Evolutionary conservation across 2,113 vertebrate genomes (phyloP).

Genomic region (Chionomys nivalis): DNA sequence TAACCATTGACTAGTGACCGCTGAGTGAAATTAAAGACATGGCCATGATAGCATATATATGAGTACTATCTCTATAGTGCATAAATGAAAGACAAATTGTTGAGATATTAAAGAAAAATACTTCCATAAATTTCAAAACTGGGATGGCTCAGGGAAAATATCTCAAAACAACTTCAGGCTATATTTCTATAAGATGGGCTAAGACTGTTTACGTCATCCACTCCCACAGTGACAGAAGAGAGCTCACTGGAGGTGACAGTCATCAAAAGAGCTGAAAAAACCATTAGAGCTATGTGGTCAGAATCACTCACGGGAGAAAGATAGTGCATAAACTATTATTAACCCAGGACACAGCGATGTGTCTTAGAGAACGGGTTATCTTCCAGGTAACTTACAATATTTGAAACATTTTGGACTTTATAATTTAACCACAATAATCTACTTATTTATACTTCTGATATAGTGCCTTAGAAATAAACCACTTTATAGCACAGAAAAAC

Average conservation of each 20-base stretch:
- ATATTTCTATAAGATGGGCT: conserved; percentile 9
- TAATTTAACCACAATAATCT: neutral
- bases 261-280: conserved; percentile 57
- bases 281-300: conserved; percentile 57
- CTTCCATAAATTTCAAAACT: neutral
- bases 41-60: conserved; percentile 32
- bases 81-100: neutral
- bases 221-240: conserved; percentile 46
- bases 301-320: conserved; percentile 28
- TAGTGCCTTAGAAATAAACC: conserved; percentile 1
- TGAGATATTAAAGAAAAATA: neutral
- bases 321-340: neutral
- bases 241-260: conserved; percentile 52
- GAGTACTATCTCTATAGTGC: neutral
- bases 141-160: conserved; percentile 54
- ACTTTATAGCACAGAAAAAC: neutral
- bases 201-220: conserved; percentile 63
- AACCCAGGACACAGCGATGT: neutral
- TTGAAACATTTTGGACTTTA: neutral
- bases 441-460: conserved; percentile 20
- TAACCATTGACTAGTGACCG: neutral
- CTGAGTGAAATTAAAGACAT: neutral
- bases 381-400: neutral
- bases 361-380: neutral
- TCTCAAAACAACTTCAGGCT: neutral